A percentile compares a stretch with the other conserved stretches of the same genome.
Evolutionary conservation across 2,888 invertebrate species (phyloP).

Genomic region (Embidobia sp.): DNA sequence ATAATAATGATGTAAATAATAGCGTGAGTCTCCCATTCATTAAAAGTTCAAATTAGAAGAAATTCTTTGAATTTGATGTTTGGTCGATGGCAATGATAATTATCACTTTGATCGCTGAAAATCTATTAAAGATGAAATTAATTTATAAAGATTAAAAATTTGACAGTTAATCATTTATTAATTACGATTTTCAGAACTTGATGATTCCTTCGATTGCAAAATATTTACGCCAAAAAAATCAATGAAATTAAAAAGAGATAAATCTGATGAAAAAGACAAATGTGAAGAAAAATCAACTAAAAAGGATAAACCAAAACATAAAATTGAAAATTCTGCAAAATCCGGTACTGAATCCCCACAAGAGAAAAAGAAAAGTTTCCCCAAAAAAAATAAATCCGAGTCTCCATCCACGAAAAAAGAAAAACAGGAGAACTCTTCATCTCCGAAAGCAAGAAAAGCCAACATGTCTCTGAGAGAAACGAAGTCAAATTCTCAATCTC

Average conservation of each 20-base stretch:
- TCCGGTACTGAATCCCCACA: neutral
- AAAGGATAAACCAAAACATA: constrained; percentile 7
- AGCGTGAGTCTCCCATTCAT: constrained; percentile 40
- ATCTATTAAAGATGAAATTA: too few relatives aligned
- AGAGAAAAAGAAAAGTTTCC: too few relatives aligned
- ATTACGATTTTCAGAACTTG: constrained; percentile 2
- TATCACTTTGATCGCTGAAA: constrained; percentile 56
- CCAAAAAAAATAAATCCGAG: neutral
- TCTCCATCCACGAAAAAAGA: neutral
- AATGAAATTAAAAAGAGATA: neutral
- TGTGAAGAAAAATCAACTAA: constrained; percentile 1
- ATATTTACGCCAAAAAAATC: neutral
- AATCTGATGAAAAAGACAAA: neutral
- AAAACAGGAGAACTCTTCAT: too few relatives aligned
- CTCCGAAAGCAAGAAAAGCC: too few relatives aligned
- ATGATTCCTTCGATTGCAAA: neutral
- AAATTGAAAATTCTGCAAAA: constrained; percentile 20
- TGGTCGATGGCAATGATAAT: constrained; percentile 50
- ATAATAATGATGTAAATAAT: constrained; percentile 35
- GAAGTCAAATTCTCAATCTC: too few relatives aligned
- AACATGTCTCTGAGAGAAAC: too few relatives aligned
- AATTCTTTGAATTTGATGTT: neutral
- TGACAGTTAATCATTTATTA: too few relatives aligned
- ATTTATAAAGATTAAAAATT: too few relatives aligned
- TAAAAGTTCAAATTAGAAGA: neutral